Percentiles rank a stretch among this genome's conserved stretches.
Evolutionary conservation across 2,797 vertebrate species (phyloP).

Genomic region (Kryptopterus vitreolus): DNA sequence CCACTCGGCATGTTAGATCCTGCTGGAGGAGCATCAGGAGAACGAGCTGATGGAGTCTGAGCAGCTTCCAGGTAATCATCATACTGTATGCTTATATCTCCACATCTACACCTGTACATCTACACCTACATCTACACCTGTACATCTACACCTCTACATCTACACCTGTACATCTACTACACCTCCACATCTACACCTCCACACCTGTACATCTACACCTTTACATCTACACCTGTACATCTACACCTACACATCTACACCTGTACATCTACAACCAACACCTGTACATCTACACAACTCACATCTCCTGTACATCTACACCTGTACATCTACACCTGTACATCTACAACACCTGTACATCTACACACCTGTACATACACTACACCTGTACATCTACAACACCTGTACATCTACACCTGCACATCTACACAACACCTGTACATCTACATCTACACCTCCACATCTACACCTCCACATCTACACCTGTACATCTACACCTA

Average conservation of each 20-base stretch:
- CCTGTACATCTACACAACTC: not conserved
- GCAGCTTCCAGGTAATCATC: conserved; percentile 35
- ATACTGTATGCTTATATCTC: not conserved
- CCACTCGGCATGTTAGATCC: not conserved
- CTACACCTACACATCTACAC: not conserved
- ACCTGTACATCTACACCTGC: not conserved
- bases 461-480: too few relatives aligned
- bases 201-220: not conserved
- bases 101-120: not conserved
- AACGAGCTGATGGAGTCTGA: conserved; percentile 27
- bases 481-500: not conserved
- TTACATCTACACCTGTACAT: not conserved
- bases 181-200: not conserved
- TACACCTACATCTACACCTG: not conserved
- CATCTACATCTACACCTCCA: too few relatives aligned
- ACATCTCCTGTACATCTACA: not conserved
- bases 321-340: not conserved
- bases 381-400: not conserved
- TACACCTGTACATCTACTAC: not conserved
- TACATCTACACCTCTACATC: not conserved
- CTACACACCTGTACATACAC: not conserved
- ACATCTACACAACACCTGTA: too few relatives aligned
- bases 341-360: not conserved
- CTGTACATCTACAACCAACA: too few relatives aligned
- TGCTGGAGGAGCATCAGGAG: not conserved